Evolutionary conservation across 2,888 invertebrate species (phyloP), one percentile per base, ranked within the genome.

Genomic region (Malthinus seriepunctatus): DNA sequence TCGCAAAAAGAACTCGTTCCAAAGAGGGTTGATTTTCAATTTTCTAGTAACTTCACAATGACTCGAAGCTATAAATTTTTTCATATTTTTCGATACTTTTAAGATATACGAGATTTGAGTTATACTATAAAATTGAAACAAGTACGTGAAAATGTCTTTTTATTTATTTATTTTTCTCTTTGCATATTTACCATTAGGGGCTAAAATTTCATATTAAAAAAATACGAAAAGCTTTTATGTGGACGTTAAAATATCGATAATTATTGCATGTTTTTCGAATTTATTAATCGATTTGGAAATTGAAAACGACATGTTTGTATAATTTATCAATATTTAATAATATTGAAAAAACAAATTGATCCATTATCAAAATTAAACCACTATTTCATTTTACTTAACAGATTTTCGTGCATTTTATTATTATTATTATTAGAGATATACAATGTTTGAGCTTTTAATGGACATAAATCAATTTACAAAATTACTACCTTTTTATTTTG

Each of bases 21-120:
- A n/a, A 42, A 47, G 34, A 49, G 53, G 58, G 52, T 58, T 32
- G 53, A 58, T 58, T 59, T 59, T 59, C 59, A 59, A 59, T 59
- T 59, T 59, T 54, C 54, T 54, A 51, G 31, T 37, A 48, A 52
- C 49, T 58, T 53, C 52, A 58, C 48, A 58, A 58, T 49, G 53
- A 53, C 38, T 37, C 46, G 45, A 42, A 57, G 45, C 33, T 42
- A 10, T 23, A 10, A 32, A 51, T 23, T 51, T 45, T 35, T 42
- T 42, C 39, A 42, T 42, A 42, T 23, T 15, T 42, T 42, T 42
- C 39, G 39, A 42, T 42, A 42, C 23, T 42, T 42, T 42, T 42
- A 23, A 42, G 39, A 42, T 42, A 42, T 42, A 42, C 14, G 39
- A 42, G 39, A 42, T 42, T 42, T 42, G 1, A 42, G 23, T 14